Base-by-base conservation (phyloP, 1,140 invertebrate genomes). In the Anagrus nilaparvatae region DNA sequence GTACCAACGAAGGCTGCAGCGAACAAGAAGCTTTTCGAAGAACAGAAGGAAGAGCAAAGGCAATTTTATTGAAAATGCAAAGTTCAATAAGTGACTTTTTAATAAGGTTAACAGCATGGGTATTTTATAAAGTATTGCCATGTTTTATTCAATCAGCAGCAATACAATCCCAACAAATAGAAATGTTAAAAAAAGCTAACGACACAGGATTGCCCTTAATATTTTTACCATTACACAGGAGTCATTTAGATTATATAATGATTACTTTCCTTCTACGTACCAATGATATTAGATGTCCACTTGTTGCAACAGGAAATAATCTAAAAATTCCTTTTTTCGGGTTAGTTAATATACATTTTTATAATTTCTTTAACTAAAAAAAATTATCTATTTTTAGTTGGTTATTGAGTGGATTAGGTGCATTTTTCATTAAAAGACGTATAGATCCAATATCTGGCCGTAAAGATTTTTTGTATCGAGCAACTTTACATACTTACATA, bases 261-360 rank as follows among this genome's bases (percentile, higher is more conserved):
- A 79, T 95, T 7, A 90, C 85, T 0, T 94, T 91, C 57, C 81
- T 92, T 33, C 70, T 94, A 8, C 76, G 87, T 31, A 80, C 82
- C 47, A 84, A 85, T 46, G 78, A 88, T 39, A 78, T 97, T 28
- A 73, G 81, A 47, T 78, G 81, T 41, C 93, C 92, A 0, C 61
- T 94, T 10, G 88, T 97, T 1, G 92, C 92, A 17, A 89, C 91
- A 19, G 93, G 93, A 0, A 87, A 97, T 53, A 97, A 97, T 64
- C 74, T 97, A 31, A 78, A 82, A 52, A 90, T 97, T 57, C 88
- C 88, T 3, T 74, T 96, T 40, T 91, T 97, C 65, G 87, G 90
- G 77, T 92, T 59, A 62, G 69, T 43, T 20, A 20, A 14, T 2
- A 17, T 42, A 24, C n/a, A n/a, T n/a, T n/a, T n/a, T n/a, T n/a